These are phyloP conservation scores for Abrostola triplasia DNA, from an alignment of 2,888 invertebrate genomes.

Conservation along the genomic window DNA sequence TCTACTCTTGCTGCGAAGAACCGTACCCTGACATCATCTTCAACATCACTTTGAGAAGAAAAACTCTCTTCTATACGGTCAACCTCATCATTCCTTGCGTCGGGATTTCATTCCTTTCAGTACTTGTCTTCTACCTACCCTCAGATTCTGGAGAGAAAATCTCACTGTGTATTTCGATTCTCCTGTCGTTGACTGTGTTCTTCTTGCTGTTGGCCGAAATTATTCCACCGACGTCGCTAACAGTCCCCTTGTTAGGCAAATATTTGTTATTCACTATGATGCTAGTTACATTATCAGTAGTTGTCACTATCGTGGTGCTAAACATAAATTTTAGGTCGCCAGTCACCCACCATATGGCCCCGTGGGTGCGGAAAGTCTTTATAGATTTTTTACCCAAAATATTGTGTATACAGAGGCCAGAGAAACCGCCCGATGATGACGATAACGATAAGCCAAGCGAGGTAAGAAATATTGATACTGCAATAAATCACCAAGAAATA, in stretches of 20 bases:
- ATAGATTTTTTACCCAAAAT: constrained; percentile 95
- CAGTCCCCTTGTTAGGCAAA: constrained; percentile 96
- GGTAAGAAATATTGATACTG: constrained; percentile 74
- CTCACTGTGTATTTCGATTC: constrained; percentile 97
- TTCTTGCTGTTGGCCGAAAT: constrained; percentile 97
- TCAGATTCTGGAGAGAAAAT: constrained; percentile 99
- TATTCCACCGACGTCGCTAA: constrained; percentile 97
- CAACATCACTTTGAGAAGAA: constrained; percentile 97
- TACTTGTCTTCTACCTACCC: constrained; percentile 98
- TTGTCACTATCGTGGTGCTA: constrained; percentile 97
- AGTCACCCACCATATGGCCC: constrained; percentile 97
- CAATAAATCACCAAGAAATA: constrained; percentile 59
- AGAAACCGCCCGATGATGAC: constrained; percentile 92
- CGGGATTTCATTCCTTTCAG: constrained; percentile 98
- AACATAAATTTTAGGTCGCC: constrained; percentile 97
- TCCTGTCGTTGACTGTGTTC: constrained; percentile 97
- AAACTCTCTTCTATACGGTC: constrained; percentile 99
- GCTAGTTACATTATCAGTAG: constrained; percentile 96
- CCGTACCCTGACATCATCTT: constrained; percentile 99
- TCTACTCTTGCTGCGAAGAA: constrained; percentile 98
- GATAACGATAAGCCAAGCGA: constrained; percentile 86
- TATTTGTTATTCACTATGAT: constrained; percentile 98
- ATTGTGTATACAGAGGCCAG: constrained; percentile 96
- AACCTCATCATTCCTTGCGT: constrained; percentile 99
- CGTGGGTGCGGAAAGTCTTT: constrained; percentile 96